These are phyloP conservation scores for Channa striata DNA, from an alignment of 2,797 vertebrate species.

Conservation along the genomic window DNA sequence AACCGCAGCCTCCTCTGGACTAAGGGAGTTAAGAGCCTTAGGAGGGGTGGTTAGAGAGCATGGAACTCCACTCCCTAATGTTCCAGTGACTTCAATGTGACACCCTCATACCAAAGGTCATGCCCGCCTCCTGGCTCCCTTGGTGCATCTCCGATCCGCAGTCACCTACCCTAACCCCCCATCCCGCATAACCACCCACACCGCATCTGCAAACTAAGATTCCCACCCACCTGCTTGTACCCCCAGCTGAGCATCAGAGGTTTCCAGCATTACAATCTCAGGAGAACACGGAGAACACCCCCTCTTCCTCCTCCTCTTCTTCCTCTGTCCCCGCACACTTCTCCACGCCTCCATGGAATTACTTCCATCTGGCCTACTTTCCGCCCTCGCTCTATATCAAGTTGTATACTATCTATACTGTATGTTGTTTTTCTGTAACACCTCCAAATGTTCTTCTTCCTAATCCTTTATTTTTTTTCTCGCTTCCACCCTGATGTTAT, in stretches of 20 bases:
- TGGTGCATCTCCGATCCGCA: slow-evolving; percentile 30
- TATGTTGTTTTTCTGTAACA: slow-evolving; percentile 62
- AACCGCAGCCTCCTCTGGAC: slow-evolving; percentile 28
- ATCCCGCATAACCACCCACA: slow-evolving; percentile 64
- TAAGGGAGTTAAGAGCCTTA: slow-evolving; percentile 39
- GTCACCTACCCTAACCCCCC: slow-evolving; percentile 6
- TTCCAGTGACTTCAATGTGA: slow-evolving; percentile 67
- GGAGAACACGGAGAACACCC: slow-evolving; percentile 58
- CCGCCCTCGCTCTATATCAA: slow-evolving; percentile 69
- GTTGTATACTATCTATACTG: slow-evolving; percentile 63
- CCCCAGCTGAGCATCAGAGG: slow-evolving; percentile 74
- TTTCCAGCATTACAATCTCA: slow-evolving; percentile 67
- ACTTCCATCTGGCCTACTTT: slow-evolving; percentile 86
- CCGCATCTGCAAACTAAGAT: slow-evolving; percentile 54
- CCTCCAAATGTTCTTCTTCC: slow-evolving; percentile 54
- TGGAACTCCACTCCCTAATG: slow-evolving; percentile 36
- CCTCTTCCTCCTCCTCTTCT: slow-evolving; percentile 19
- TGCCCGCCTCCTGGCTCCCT: slow-evolving; percentile 46
- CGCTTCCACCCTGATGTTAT: slow-evolving; percentile 34
- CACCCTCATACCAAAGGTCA: slow-evolving; percentile 73
- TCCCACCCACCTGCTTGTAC: slow-evolving; percentile 80
- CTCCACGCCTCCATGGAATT: slow-evolving; percentile 75
- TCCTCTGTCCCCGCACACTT: slow-evolving; percentile 47
- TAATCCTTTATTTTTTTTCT: slow-evolving; percentile 46
- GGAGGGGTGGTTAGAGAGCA: slow-evolving; percentile 41